Evolutionary conservation across 2,113 vertebrate species (phyloP).

Genomic region (Epinephelus moara): DNA sequence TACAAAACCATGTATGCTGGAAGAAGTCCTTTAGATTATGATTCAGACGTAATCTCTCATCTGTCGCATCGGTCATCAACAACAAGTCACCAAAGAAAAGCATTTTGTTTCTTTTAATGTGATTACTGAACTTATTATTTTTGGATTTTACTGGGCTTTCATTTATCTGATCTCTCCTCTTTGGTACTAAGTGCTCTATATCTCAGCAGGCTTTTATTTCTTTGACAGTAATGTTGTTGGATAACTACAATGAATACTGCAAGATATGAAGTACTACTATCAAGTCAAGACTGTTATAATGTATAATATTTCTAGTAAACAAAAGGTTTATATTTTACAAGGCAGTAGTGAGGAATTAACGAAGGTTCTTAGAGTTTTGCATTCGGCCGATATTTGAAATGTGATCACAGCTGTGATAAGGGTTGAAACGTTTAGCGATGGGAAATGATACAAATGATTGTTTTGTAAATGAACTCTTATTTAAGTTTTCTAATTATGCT

Average conservation of each 20-base stretch:
- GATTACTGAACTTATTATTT: not conserved
- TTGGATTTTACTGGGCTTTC: conserved; percentile 23
- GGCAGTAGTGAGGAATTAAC: not conserved
- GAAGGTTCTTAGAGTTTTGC: conserved; percentile 28
- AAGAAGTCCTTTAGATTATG: not conserved
- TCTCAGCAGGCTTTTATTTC: not conserved
- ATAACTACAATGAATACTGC: not conserved
- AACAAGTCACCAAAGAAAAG: conserved; percentile 48
- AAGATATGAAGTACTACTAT: not conserved
- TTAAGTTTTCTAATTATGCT: conserved; percentile 52
- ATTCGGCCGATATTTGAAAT: conserved; percentile 5
- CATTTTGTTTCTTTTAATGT: not conserved
- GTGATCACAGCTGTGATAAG: not conserved
- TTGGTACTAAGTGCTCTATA: not conserved
- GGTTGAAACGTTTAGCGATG: conserved; percentile 3
- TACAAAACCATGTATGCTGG: conserved; percentile 6
- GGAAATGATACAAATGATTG: conserved; percentile 19
- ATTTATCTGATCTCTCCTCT: conserved; percentile 6
- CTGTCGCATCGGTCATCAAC: not conserved
- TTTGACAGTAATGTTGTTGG: conserved; percentile 1
- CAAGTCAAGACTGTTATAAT: conserved; percentile 36
- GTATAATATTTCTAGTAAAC: conserved; percentile 25
- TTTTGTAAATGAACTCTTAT: conserved; percentile 49
- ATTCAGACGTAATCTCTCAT: conserved; percentile 2
- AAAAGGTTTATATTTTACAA: not conserved